Conservation (phyloP, 2,888 invertebrate genomes). For the Epinotia bilunana region DNA sequence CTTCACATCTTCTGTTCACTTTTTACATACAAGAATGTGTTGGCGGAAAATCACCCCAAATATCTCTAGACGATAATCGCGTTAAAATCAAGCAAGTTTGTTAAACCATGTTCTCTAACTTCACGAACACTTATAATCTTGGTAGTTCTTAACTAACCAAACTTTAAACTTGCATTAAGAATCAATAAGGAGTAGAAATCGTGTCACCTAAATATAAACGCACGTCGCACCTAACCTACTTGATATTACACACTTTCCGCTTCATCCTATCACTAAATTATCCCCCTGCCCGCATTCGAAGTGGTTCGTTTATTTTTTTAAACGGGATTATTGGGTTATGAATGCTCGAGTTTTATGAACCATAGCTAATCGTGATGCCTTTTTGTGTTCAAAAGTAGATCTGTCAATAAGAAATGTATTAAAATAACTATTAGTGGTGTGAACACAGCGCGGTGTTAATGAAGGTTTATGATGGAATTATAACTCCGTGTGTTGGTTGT, state of each 20-base stretch:
- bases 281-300: constrained; percentile 46
- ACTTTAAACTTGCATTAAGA: too few species aligned
- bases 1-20: too few species aligned
- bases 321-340: constrained; percentile 75
- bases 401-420: constrained; percentile 52
- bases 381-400: constrained; percentile 68
- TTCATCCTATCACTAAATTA: constrained; percentile 6
- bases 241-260: constrained; percentile 6
- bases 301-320: constrained; percentile 66
- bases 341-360: constrained; percentile 68
- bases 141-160: too few species aligned
- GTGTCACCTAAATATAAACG: background rate
- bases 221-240: background rate
- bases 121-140: too few species aligned
- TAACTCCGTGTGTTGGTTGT: constrained; percentile 12
- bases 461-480: constrained; percentile 24
- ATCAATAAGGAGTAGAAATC: background rate
- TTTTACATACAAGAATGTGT: too few species aligned
- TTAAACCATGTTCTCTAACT: too few species aligned
- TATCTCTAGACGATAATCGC: too few species aligned
- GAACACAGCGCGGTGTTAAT: constrained; percentile 35
- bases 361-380: constrained; percentile 68
- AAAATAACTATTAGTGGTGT: constrained; percentile 44
- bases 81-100: too few species aligned
- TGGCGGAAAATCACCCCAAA: too few species aligned